A percentile compares a stretch with the other conserved stretches of the same genome.
These are phyloP conservation scores for Lutraria lutraria DNA, from an alignment of 2,888 invertebrate genomes.

Conservation along the genomic window DNA sequence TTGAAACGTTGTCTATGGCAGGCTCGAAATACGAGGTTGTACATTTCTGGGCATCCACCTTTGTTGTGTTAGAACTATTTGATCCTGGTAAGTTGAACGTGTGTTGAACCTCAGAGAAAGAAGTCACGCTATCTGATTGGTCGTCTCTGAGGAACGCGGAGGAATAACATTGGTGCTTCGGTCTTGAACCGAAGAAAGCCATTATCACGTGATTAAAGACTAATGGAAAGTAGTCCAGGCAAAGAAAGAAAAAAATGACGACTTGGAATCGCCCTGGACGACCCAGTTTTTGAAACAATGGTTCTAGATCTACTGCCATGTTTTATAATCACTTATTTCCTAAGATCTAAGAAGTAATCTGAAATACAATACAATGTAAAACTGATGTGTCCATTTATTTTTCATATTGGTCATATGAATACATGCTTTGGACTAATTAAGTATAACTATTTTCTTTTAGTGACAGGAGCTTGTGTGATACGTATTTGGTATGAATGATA, in stretches of 20 bases:
- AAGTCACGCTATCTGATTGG: background rate
- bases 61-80: background rate
- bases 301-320: conserved; percentile 43
- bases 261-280: conserved; percentile 69
- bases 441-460: too few relatives aligned
- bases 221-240: conserved; percentile 69
- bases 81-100: background rate
- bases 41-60: conserved; percentile 22
- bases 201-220: conserved; percentile 72
- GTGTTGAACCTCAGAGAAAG: background rate
- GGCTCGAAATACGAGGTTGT: conserved; percentile 25
- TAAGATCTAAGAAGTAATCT: background rate
- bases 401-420: too few relatives aligned
- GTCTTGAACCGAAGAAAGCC: conserved; percentile 70
- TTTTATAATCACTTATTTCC: background rate
- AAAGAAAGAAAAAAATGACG: conserved; percentile 65
- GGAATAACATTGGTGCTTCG: conserved; percentile 55
- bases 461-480: too few relatives aligned
- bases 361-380: too few relatives aligned
- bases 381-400: too few relatives aligned
- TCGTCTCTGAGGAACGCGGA: background rate
- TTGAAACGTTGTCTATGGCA: conserved; percentile 15
- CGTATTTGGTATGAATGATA: too few relatives aligned
- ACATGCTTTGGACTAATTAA: too few relatives aligned
- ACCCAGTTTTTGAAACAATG: conserved; percentile 57